phyloP scores from a whole-genome alignment of 2,888 invertebrate genomes.

The Herminia tarsipennalis region DNA sequence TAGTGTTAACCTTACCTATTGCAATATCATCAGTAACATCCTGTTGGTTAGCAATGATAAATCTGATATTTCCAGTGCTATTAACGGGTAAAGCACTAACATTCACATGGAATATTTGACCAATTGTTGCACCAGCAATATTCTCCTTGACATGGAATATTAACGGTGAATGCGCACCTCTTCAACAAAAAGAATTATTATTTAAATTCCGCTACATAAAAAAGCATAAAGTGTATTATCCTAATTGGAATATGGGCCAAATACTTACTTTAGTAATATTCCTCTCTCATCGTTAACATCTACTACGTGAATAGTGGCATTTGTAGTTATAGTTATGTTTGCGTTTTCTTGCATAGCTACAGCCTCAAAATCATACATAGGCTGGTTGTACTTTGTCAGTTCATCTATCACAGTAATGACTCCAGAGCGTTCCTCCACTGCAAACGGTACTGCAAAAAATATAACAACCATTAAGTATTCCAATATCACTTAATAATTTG shows the following conservation, averaged over 20 bases:
- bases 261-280: slow-evolving; percentile 86
- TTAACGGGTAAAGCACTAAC: slow-evolving; percentile 62
- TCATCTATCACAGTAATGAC: slow-evolving; percentile 94
- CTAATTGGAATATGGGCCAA: no score
- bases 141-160: slow-evolving; percentile 93
- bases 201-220: no score
- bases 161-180: slow-evolving; percentile 89
- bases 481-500: not conserved
- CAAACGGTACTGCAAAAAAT: slow-evolving; percentile 92
- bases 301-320: slow-evolving; percentile 93
- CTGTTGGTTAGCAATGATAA: slow-evolving; percentile 93
- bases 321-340: slow-evolving; percentile 90
- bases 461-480: slow-evolving; percentile 1
- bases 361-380: slow-evolving; percentile 92
- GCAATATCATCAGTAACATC: slow-evolving; percentile 92
- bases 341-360: slow-evolving; percentile 88
- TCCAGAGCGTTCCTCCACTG: slow-evolving; percentile 94
- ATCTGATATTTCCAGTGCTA: slow-evolving; percentile 85
- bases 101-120: slow-evolving; percentile 88
- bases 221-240: no score
- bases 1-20: slow-evolving; percentile 80
- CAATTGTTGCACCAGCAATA: slow-evolving; percentile 89
- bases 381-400: slow-evolving; percentile 88
- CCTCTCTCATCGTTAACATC: slow-evolving; percentile 90
- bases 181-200: slow-evolving; percentile 57